Conservation (phyloP, 2,797 vertebrate genomes). For the Mus minutoides region DNA sequence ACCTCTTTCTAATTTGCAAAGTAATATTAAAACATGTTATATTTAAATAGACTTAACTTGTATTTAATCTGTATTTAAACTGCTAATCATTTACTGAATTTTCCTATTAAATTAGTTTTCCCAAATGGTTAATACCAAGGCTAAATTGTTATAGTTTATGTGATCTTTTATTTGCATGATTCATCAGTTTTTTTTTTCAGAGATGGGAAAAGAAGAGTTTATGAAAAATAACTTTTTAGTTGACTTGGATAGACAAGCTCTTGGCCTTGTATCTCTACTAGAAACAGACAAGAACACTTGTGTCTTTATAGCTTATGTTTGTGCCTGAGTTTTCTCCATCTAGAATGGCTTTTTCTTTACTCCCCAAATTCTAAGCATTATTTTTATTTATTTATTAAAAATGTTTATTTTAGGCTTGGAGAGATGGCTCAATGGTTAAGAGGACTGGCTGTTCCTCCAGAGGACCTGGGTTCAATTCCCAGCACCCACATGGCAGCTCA, state of each 20-base stretch:
- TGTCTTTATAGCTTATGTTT: neutral
- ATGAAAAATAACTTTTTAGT: slow-evolving; percentile 1
- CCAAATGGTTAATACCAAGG: neutral
- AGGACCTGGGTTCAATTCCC: neutral
- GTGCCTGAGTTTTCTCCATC: neutral
- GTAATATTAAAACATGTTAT: neutral
- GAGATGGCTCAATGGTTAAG: neutral
- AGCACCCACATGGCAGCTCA: neutral
- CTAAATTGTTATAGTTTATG: neutral
- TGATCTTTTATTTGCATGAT: neutral
- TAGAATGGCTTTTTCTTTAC: neutral
- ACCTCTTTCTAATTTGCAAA: slow-evolving; percentile 13
- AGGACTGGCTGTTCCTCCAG: neutral
- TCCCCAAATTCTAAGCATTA: neutral
- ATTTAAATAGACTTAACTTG: slow-evolving; percentile 53
- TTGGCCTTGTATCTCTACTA: slow-evolving; percentile 25
- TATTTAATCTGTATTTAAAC: slow-evolving; percentile 42
- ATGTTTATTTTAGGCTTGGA: neutral
- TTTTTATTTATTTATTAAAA: neutral
- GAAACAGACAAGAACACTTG: neutral
- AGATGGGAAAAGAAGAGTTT: neutral
- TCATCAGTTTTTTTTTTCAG: neutral
- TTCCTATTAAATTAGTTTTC: slow-evolving; percentile 26
- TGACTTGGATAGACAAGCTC: neutral
- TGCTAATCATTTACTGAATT: slow-evolving; percentile 14